Evolutionary conservation across 2,888 invertebrate genomes (phyloP).

Genomic region (Neoascia interrupta): DNA sequence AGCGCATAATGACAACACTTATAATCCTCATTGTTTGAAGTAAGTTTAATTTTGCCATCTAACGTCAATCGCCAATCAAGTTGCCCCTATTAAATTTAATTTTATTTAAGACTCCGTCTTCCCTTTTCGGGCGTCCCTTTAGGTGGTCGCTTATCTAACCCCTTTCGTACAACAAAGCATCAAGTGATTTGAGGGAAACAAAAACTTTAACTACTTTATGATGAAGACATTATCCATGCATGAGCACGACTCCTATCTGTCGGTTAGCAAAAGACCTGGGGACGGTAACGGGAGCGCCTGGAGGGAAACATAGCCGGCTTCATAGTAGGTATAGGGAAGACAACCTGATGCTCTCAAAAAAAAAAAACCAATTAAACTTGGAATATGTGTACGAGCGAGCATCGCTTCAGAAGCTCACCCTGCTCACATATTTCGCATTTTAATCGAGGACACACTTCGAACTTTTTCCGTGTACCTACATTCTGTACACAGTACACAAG

Average conservation of each 20-base stretch:
- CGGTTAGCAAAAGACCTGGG: constrained; percentile 4
- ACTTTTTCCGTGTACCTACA: constrained; percentile 46
- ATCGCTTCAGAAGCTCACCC: constrained; percentile 12
- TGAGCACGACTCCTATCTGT: constrained; percentile 33
- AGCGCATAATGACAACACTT: constrained; percentile 21
- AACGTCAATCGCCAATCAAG: constrained; percentile 66
- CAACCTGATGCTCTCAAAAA: constrained; percentile 69
- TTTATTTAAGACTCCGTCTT: constrained; percentile 40
- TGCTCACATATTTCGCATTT: constrained; percentile 62
- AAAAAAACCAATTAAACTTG: constrained; percentile 69
- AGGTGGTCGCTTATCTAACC: constrained; percentile 36
- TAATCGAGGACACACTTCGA: constrained; percentile 68
- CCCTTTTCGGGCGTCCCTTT: background rate
- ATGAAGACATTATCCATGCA: constrained; percentile 66
- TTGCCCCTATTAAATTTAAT: constrained; percentile 53
- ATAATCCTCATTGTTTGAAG: constrained; percentile 41
- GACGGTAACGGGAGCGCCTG: background rate
- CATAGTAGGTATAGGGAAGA: too few species aligned
- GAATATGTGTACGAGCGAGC: constrained; percentile 55
- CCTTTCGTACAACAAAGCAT: constrained; percentile 26
- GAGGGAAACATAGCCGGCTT: constrained; percentile 11
- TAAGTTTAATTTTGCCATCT: constrained; percentile 34
- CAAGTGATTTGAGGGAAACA: constrained; percentile 54
- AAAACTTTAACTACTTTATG: constrained; percentile 64
- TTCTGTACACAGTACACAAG: constrained; percentile 14